Evolutionary conservation across 2,888 invertebrate species (phyloP).

Genomic region (Scaptomyza tumidula): DNA sequence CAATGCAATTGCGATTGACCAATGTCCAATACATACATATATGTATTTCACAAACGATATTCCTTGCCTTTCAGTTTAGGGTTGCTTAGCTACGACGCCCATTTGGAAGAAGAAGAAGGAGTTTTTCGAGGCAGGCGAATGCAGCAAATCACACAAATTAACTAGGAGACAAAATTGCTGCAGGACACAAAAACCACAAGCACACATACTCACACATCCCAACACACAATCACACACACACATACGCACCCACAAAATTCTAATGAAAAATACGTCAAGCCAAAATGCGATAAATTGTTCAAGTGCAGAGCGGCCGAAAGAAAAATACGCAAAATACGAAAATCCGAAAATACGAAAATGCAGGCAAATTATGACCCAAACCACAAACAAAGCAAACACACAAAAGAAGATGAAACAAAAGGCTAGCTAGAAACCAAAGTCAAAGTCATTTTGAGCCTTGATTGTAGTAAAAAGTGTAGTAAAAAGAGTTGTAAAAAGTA

Average conservation of each 20-base stretch:
- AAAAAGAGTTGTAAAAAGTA: constrained; percentile 29
- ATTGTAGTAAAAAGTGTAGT: constrained; percentile 33
- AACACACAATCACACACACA: background rate
- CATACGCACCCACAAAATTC: background rate
- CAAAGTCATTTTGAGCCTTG: constrained; percentile 12
- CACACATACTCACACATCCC: background rate
- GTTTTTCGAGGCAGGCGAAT: too few species aligned
- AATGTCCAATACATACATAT: constrained; percentile 13
- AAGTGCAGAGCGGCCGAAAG: constrained; percentile 51
- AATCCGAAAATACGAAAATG: constrained; percentile 63
- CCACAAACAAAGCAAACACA: background rate
- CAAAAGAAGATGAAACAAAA: background rate
- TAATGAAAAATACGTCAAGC: constrained; percentile 19
- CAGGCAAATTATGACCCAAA: constrained; percentile 69
- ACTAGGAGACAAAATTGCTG: constrained; percentile 76
- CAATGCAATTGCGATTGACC: constrained; percentile 41
- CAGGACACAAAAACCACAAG: constrained; percentile 40
- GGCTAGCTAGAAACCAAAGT: constrained; percentile 12
- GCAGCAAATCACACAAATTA: constrained; percentile 76
- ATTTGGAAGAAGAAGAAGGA: too few species aligned
- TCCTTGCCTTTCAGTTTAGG: constrained; percentile 2
- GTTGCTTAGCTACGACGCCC: too few species aligned
- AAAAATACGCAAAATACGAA: constrained; percentile 29
- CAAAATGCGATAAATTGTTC: constrained; percentile 73
- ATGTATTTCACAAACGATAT: constrained; percentile 5